phyloP scores from a whole-genome alignment of 2,113 vertebrate genomes.

The Neotragus moschatus region DNA sequence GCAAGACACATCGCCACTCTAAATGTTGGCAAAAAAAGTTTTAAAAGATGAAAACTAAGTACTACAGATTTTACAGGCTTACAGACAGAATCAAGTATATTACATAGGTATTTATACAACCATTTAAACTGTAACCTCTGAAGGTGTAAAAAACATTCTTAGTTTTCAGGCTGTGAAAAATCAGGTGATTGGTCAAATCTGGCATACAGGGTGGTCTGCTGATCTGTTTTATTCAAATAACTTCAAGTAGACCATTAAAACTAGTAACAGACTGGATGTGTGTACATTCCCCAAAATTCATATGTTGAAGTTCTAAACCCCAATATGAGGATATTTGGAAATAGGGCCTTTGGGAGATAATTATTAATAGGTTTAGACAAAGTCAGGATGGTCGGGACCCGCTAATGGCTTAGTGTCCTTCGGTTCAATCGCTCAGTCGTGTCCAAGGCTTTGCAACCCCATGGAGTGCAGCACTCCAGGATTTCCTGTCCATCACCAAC shows the following conservation, averaged over 20 bases:
- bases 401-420: neutral
- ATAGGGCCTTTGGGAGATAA: neutral
- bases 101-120: neutral
- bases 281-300: neutral
- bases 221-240: neutral
- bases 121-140: neutral
- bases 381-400: neutral
- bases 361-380: neutral
- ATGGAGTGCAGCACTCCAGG: neutral
- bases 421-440: neutral
- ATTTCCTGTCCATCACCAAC: neutral
- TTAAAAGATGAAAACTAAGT: neutral
- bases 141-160: neutral
- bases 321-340: neutral
- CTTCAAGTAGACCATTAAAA: neutral
- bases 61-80: neutral
- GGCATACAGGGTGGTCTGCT: neutral
- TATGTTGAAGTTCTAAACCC: neutral
- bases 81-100: neutral
- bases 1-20: neutral
- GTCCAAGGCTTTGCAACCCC: neutral
- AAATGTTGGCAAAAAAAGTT: neutral
- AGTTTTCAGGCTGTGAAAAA: neutral
- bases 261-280: neutral
- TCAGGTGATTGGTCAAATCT: neutral